Evolutionary conservation across 2,113 vertebrate genomes (phyloP).

Genomic region (Megatriorchis doriae): DNA sequence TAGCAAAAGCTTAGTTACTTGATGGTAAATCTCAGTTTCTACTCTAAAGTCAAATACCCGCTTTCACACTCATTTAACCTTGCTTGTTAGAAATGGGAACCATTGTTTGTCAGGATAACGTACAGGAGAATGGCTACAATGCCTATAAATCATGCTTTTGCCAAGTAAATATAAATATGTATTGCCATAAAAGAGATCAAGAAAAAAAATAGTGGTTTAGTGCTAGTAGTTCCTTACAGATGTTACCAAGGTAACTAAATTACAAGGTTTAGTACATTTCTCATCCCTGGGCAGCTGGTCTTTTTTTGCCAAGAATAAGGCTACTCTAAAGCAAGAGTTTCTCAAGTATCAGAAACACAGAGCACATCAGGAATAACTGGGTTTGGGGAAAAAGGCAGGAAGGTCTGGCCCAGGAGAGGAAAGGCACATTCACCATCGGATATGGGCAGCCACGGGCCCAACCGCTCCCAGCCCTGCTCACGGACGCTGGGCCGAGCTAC

Average conservation of each 20-base stretch:
- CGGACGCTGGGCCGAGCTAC: rapidly evolving
- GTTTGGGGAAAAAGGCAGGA: background rate
- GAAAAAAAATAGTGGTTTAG: slow-evolving; percentile 13
- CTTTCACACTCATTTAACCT: background rate
- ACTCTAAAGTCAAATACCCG: background rate
- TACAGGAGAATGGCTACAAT: background rate
- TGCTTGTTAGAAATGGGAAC: background rate
- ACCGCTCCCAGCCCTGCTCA: rapidly evolving
- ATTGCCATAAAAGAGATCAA: slow-evolving; percentile 26
- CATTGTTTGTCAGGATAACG: background rate
- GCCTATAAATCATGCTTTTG: background rate
- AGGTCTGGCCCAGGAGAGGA: background rate
- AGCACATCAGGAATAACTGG: background rate
- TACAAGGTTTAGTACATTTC: slow-evolving; percentile 50
- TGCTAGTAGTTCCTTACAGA: slow-evolving; percentile 32
- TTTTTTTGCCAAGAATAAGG: slow-evolving; percentile 18
- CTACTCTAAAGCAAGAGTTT: background rate
- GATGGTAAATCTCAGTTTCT: background rate
- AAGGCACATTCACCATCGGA: rapidly evolving
- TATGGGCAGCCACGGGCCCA: background rate
- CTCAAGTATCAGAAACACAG: background rate
- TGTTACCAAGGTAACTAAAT: slow-evolving; percentile 73
- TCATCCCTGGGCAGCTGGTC: slow-evolving; percentile 28
- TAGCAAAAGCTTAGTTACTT: background rate
- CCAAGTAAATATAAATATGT: slow-evolving; percentile 28